Evolutionary conservation across 2,797 vertebrate species (phyloP).

Genomic region (Garrulus glandarius): DNA sequence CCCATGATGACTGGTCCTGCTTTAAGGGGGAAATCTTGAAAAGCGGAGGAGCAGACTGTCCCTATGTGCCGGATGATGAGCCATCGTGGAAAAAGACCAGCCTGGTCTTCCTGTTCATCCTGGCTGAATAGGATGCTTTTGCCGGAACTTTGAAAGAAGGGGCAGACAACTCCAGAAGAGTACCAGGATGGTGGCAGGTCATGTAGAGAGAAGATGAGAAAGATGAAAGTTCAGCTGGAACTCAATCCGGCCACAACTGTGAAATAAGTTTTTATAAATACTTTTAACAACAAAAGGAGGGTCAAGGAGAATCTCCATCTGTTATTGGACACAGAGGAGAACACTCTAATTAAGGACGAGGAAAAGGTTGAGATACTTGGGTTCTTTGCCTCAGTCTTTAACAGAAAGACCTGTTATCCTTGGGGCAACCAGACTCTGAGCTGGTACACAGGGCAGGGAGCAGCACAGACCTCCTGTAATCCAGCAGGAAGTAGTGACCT

Average conservation of each 20-base stretch:
- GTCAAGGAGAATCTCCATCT: not conserved
- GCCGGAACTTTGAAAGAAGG: not conserved
- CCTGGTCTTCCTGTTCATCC: not conserved
- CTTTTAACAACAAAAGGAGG: not conserved
- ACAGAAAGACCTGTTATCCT: not conserved
- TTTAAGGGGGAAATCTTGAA: not conserved
- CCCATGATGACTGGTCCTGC: not conserved
- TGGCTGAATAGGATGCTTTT: not conserved
- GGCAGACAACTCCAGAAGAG: not conserved
- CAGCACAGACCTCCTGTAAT: not conserved
- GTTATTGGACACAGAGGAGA: accelerated
- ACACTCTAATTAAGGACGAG: not conserved
- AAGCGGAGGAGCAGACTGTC: not conserved
- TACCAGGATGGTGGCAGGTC: not conserved
- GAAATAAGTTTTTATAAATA: not conserved
- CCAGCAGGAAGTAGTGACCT: not conserved
- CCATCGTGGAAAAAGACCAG: not conserved
- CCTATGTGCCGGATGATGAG: accelerated
- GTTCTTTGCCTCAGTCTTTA: not conserved
- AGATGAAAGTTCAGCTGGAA: not conserved
- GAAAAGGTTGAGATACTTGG: not conserved
- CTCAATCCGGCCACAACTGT: not conserved
- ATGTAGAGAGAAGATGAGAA: not conserved
- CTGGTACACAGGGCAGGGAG: not conserved
- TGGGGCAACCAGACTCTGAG: not conserved